These are phyloP conservation scores for Brevimyrus niger DNA, from an alignment of 2,113 vertebrate genomes.

Conservation along the genomic window DNA sequence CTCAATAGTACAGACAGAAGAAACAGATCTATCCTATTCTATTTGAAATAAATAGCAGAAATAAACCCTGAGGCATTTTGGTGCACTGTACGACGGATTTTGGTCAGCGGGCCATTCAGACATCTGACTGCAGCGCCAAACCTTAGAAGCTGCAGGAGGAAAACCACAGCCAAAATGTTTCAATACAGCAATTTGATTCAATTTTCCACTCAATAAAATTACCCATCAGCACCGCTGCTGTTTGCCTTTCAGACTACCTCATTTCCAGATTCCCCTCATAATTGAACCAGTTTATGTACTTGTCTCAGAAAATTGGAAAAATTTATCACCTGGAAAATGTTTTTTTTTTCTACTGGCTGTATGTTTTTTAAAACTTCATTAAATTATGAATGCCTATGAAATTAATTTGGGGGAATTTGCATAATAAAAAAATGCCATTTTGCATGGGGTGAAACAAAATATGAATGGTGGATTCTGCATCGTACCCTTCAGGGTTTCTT, in stretches of 20 bases:
- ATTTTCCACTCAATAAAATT: constrained; percentile 98
- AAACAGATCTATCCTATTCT: neutral
- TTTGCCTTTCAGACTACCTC: constrained; percentile 77
- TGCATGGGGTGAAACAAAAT: constrained; percentile 31
- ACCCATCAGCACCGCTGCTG: constrained; percentile 79
- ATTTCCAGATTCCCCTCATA: constrained; percentile 68
- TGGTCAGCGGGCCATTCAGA: neutral
- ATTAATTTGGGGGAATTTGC: constrained; percentile 68
- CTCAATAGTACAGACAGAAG: neutral
- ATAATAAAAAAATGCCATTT: constrained; percentile 40
- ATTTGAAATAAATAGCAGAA: neutral
- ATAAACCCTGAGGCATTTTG: neutral
- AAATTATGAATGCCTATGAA: constrained; percentile 79
- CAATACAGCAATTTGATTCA: constrained; percentile 91
- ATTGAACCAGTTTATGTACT: constrained; percentile 88
- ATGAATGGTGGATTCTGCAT: constrained; percentile 29
- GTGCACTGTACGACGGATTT: neutral
- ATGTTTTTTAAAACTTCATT: constrained; percentile 85
- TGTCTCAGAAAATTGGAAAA: constrained; percentile 73
- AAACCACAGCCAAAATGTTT: constrained; percentile 54
- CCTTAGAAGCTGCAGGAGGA: constrained; percentile 11
- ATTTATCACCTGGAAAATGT: constrained; percentile 96
- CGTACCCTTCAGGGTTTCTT: neutral
- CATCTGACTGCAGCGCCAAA: constrained; percentile 11
- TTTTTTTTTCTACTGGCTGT: constrained; percentile 64